A percentile compares a stretch with the other conserved stretches of the same genome.
These are phyloP conservation scores for Athalia rosae DNA, from an alignment of 2,888 invertebrate species.

Conservation along the genomic window DNA sequence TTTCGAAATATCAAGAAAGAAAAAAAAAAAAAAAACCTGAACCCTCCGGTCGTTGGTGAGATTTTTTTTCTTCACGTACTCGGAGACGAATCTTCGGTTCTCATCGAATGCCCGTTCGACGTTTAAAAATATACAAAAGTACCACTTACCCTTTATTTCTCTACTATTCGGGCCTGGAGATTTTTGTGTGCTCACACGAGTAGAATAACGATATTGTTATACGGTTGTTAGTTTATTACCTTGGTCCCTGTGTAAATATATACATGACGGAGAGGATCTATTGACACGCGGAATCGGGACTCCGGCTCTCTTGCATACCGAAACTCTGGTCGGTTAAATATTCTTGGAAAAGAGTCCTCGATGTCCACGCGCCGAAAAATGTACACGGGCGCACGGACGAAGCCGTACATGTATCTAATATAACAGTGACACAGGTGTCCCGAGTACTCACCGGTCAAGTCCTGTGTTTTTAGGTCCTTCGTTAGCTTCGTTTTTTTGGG, in stretches of 20 bases:
- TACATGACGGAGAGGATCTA: not conserved
- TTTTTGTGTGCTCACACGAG: not conserved
- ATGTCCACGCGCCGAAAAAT: not conserved
- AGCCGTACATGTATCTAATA: conserved; percentile 19
- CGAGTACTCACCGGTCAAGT: conserved; percentile 23
- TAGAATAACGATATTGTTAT: not conserved
- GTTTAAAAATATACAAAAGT: not conserved
- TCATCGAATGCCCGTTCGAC: too few species aligned
- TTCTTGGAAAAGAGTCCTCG: not conserved
- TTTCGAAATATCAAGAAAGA: too few species aligned
- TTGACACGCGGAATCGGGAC: conserved; percentile 7
- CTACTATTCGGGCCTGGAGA: not conserved
- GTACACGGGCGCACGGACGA: not conserved
- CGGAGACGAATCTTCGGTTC: too few species aligned
- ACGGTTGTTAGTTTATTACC: conserved; percentile 5
- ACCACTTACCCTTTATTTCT: conserved; percentile 19
- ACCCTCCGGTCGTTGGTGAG: too few species aligned
- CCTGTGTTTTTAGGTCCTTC: not conserved
- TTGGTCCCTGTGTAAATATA: conserved; percentile 2
- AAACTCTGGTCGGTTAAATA: not conserved
- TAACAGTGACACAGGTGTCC: too few species aligned
- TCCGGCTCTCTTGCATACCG: not conserved
- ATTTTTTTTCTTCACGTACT: too few species aligned
- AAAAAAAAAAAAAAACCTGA: too few species aligned
- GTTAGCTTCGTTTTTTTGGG: not conserved